These are phyloP conservation scores for Unio pictorum DNA, from an alignment of 2,888 invertebrate species.

Conservation along the genomic window DNA sequence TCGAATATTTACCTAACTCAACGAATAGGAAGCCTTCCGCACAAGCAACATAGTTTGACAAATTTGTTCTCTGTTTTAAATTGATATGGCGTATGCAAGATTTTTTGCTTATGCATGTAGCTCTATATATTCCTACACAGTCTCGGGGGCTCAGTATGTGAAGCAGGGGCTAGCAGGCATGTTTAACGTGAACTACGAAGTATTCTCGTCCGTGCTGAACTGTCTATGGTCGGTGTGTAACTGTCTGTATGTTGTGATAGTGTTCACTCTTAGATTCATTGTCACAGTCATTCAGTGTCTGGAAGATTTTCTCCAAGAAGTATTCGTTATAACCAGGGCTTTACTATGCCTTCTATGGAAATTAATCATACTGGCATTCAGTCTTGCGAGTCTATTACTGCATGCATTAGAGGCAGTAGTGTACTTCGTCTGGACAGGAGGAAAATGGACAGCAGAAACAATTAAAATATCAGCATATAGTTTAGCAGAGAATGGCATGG, in stretches of 20 bases:
- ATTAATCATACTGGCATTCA: slow-evolving; percentile 28
- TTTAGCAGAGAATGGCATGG: slow-evolving; percentile 26
- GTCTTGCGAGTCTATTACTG: slow-evolving; percentile 30
- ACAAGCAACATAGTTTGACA: too few relatives aligned
- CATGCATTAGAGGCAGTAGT: slow-evolving; percentile 28
- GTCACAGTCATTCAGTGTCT: slow-evolving; percentile 24
- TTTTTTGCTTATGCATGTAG: too few relatives aligned
- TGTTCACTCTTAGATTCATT: slow-evolving; percentile 11
- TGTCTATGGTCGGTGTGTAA: slow-evolving; percentile 12
- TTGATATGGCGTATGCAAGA: too few relatives aligned
- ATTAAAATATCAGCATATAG: slow-evolving; percentile 24
- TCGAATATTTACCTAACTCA: too few relatives aligned
- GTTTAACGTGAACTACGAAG: slow-evolving; percentile 20
- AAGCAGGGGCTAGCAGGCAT: too few relatives aligned
- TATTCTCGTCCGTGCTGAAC: slow-evolving; percentile 17
- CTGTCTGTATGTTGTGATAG: slow-evolving; percentile 13
- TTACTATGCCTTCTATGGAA: slow-evolving; percentile 40
- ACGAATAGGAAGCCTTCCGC: too few relatives aligned
- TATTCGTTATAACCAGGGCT: slow-evolving; percentile 30
- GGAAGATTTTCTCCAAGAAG: slow-evolving; percentile 34
- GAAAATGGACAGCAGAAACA: slow-evolving; percentile 35
- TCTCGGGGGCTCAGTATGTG: too few relatives aligned
- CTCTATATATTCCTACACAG: too few relatives aligned
- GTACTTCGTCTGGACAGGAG: slow-evolving; percentile 37
- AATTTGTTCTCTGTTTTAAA: too few relatives aligned